Evolutionary conservation across 1,140 invertebrate species (phyloP), one percentile per base, ranked within the genome.

Genomic region (Bombus impatiens): DNA sequence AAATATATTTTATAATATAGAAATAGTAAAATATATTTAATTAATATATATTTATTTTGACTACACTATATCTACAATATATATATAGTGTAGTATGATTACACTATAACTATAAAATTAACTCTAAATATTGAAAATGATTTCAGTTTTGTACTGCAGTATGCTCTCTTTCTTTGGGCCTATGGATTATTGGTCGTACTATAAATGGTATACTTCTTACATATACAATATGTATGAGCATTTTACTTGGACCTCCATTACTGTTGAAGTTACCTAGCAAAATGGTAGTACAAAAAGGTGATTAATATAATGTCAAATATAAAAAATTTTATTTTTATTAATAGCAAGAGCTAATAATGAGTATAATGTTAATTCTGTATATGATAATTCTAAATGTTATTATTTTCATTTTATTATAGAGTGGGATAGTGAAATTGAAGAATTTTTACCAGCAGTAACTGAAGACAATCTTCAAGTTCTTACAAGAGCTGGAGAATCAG

Each of bases 381-480:
- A 6, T 53, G 15, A 53, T 53, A 53, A 53, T 53, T 53, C 47
- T 68, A 3, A 15, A 70, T 68, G 9, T 32, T 47, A 47, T 53
- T 53, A 13, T 18, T 82, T 65, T 22, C 4, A 70, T 67, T 42
- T 44, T 88, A 80, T 85, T 40, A 44, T 62, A 95, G 94, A 95
- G 90, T 95, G 93, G 94, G 94, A 95, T 78, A 94, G 89, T 87
- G 95, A 95, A 81, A 95, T 94, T 72, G 94, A 95, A 83, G 95
- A 95, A 86, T 95, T 95, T 93, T 91, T 95, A 91, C 95, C 95
- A 74, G 91, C 91, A 37, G 94, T 93, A 28, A 95, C 94, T 3
- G 94, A 95, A 77, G 94, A 95, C 68, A 95, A 93, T 93, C 89
- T 95, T 75, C 92, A 94, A 87, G 92, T 95, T 84, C 91, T 95